Conservation (phyloP, 2,113 vertebrate genomes). For the Nothocercus nigrocapillus region DNA sequence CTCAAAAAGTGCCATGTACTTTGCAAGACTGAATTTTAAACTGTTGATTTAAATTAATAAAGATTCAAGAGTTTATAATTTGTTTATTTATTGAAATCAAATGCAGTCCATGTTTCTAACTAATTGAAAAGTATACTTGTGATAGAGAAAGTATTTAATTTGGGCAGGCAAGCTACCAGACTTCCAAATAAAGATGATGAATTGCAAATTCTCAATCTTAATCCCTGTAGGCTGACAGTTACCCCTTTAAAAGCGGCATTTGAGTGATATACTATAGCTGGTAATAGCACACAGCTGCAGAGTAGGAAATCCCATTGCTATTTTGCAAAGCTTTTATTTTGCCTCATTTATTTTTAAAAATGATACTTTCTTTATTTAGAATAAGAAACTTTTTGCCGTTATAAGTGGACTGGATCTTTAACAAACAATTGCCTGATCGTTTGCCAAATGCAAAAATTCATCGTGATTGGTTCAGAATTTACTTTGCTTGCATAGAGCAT, state of each 20-base stretch:
- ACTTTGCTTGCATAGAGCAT: background rate
- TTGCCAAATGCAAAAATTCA: background rate
- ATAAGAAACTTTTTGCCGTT: background rate
- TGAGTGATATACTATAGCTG: conserved; percentile 77
- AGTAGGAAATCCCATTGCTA: conserved; percentile 70
- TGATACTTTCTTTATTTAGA: conserved; percentile 42
- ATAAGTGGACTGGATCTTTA: background rate
- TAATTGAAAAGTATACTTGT: conserved; percentile 70
- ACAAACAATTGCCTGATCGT: background rate
- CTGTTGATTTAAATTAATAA: conserved; percentile 67
- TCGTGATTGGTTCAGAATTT: background rate
- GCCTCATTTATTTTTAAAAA: conserved; percentile 73
- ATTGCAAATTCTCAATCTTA: conserved; percentile 80
- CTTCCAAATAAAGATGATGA: conserved; percentile 80
- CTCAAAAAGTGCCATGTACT: conserved; percentile 51
- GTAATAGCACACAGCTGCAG: conserved; percentile 76
- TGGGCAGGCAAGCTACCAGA: conserved; percentile 70
- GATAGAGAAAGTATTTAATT: conserved; percentile 76
- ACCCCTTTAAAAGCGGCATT: conserved; percentile 76
- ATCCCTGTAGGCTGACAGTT: conserved; percentile 77
- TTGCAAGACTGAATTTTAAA: conserved; percentile 66
- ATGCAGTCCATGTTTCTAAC: conserved; percentile 69
- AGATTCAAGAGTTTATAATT: conserved; percentile 64
- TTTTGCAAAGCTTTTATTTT: conserved; percentile 74
- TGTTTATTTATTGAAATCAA: conserved; percentile 71